These are phyloP conservation scores for Ophion costatus DNA, from an alignment of 2,888 invertebrate species.

Conservation along the genomic window DNA sequence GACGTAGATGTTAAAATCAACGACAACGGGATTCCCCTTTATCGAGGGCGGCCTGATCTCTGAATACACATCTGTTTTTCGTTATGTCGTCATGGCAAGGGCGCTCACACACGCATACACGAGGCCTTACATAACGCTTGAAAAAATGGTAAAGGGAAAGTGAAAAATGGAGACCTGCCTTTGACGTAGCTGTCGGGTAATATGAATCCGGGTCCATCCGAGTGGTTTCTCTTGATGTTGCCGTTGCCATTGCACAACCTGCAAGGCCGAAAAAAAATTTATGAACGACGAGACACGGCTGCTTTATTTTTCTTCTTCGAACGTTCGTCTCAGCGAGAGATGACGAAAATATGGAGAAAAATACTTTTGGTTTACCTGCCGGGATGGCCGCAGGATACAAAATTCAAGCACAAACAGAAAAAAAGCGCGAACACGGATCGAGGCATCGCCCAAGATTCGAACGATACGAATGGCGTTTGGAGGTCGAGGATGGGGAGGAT, in stretches of 20 bases:
- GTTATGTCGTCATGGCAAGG: not conserved
- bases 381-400: slow-evolving; percentile 68
- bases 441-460: slow-evolving; percentile 74
- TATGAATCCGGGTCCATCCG: slow-evolving; percentile 88
- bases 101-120: not conserved
- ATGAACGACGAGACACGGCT: slow-evolving; percentile 5
- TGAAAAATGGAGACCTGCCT: slow-evolving; percentile 84
- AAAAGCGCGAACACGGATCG: slow-evolving; percentile 68
- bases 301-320: not conserved
- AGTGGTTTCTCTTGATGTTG: slow-evolving; percentile 77
- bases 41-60: slow-evolving; percentile 91
- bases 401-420: slow-evolving; percentile 69
- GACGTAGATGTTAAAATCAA: slow-evolving; percentile 92
- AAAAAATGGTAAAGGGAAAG: slow-evolving; percentile 52
- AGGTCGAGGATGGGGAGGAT: slow-evolving; percentile 54
- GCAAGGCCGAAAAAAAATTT: slow-evolving; percentile 44
- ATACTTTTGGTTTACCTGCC: slow-evolving; percentile 69
- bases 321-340: not conserved
- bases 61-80: slow-evolving; percentile 79
- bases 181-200: slow-evolving; percentile 90
- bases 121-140: not conserved
- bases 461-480: slow-evolving; percentile 65
- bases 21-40: slow-evolving; percentile 89
- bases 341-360: not conserved
- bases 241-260: slow-evolving; percentile 71